Percentiles rank a stretch among this genome's conserved stretches.
These are phyloP conservation scores for Bubo bubo DNA, from an alignment of 2,113 vertebrate genomes.

Conservation along the genomic window DNA sequence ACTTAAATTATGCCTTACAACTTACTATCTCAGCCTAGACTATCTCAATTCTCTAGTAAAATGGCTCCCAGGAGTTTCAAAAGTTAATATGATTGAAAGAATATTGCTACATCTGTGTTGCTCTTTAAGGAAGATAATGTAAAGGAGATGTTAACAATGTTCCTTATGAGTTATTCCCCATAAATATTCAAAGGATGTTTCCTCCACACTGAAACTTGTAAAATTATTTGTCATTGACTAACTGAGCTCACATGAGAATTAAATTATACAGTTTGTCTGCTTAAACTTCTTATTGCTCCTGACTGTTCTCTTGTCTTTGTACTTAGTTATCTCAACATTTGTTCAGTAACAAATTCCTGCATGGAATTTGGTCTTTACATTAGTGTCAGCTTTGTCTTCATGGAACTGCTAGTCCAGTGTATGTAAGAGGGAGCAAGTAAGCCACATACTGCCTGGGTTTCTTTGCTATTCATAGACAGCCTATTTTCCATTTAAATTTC, in stretches of 20 bases:
- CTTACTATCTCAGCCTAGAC: neutral
- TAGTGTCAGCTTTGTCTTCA: neutral
- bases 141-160: neutral
- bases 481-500: neutral
- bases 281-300: neutral
- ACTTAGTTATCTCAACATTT: neutral
- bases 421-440: neutral
- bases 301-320: neutral
- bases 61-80: neutral
- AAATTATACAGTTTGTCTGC: neutral
- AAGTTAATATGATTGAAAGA: conserved; percentile 6
- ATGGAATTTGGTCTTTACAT: neutral
- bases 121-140: conserved; percentile 3
- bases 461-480: neutral
- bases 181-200: conserved; percentile 9
- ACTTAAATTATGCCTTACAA: conserved; percentile 22
- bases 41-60: neutral
- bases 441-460: neutral
- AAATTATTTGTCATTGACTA: neutral
- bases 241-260: neutral
- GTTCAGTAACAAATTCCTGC: neutral
- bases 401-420: neutral
- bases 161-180: conserved; percentile 20
- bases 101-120: neutral
- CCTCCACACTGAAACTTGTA: neutral